Evolutionary conservation across 2,113 vertebrate genomes (phyloP).

Genomic region (Gallinago undulata): DNA sequence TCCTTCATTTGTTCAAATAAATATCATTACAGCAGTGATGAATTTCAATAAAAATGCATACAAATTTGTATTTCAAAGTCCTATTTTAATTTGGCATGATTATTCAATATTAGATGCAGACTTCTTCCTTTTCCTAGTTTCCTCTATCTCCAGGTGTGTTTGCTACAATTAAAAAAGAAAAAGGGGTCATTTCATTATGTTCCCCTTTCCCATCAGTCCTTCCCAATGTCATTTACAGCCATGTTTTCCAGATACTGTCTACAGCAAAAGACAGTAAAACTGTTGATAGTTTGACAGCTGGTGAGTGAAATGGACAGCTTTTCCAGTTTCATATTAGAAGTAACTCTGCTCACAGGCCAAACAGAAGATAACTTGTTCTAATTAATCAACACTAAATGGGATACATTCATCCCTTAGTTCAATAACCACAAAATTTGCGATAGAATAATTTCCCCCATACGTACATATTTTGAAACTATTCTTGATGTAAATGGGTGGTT

Average conservation of each 20-base stretch:
- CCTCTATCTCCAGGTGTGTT: neutral
- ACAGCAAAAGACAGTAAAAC: neutral
- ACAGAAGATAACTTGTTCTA: neutral
- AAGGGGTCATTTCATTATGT: neutral
- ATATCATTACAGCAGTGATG: neutral
- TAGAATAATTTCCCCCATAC: neutral
- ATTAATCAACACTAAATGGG: neutral
- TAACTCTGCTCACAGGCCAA: neutral
- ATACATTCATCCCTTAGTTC: neutral
- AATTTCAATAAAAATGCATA: neutral
- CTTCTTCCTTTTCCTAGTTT: neutral
- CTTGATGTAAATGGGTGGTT: neutral
- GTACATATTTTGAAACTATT: neutral
- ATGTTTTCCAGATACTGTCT: neutral
- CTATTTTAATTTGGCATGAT: neutral
- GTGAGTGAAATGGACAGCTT: neutral
- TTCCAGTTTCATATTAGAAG: neutral
- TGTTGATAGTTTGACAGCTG: neutral
- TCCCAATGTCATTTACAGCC: neutral
- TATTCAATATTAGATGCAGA: neutral
- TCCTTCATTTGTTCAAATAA: neutral
- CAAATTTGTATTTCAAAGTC: conserved; percentile 23
- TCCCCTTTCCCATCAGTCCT: neutral
- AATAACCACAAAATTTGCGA: neutral
- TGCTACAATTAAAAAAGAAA: neutral